Base-by-base conservation (phyloP, 2,113 vertebrate species). In the Pycnonotus jocosus region DNA sequence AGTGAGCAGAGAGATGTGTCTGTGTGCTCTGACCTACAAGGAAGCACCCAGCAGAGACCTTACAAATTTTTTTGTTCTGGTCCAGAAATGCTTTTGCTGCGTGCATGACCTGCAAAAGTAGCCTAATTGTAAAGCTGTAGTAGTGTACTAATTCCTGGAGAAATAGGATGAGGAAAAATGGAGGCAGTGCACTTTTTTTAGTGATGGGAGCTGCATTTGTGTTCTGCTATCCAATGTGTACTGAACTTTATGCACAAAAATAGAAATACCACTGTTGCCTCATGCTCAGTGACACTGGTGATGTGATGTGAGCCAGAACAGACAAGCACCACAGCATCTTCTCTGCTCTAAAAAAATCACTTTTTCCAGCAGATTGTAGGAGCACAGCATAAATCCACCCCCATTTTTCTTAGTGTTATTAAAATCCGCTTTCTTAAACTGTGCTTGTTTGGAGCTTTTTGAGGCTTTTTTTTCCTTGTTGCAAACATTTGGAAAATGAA, bases 231-330 rank as follows among this genome's bases (percentile, higher is more conserved):
- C 47, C 81, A 62, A 22, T 68, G 90, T 68, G 84, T 92, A 15
- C 84, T 95, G 94, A 96, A 94, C 58, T 96, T 90, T 21, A 80
- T 83, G 95, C 78, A 71, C 73, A 95, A 96, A 97, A 95, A 96
- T 93, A 95, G 90, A 92, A 96, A 96, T 87, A 61, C 28, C 48
- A 25, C 82, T 82, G 65, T 35, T 93, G 69, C 70, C 71, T 96
- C 62, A 71, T 87, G 92, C 93, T 96, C 84, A 90, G 81, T 96
- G 93, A 95, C 85, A 93, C 84, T 78, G 78, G 22, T 87, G 88
- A 94, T 94, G 91, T 81, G 91, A 96, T 88, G 81, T 95, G 95
- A 95, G 95, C 91, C 71, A 92, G 92, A 96, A 82, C 88, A 77
- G 69, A 82, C 16, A 4, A 80, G 91, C 64, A 69, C 84, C 92